Evolutionary conservation across 1,140 invertebrate genomes (phyloP).

Genomic region (Temnothorax nylanderi): DNA sequence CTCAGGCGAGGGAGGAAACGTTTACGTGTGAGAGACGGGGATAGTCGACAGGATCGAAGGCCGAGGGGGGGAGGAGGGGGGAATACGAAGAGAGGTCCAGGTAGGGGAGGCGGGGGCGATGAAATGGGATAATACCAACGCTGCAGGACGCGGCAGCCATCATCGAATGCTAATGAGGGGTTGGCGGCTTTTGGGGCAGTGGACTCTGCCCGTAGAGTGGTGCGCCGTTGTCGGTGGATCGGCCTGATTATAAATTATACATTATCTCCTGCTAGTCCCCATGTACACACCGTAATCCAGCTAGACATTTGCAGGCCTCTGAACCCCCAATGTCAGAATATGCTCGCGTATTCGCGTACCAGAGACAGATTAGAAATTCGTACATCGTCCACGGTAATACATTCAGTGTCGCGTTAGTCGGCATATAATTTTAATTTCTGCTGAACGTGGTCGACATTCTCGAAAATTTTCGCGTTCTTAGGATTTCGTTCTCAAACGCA

Average conservation of each 20-base stretch:
- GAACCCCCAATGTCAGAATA: constrained; percentile 69
- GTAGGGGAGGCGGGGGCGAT: constrained; percentile 70
- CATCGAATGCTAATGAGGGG: constrained; percentile 86
- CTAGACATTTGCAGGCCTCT: constrained; percentile 66
- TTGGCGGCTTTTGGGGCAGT: constrained; percentile 81
- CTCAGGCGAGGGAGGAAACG: constrained; percentile 22
- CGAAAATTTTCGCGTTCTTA: background rate
- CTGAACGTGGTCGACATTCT: background rate
- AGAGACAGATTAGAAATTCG: constrained; percentile 66
- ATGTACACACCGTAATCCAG: constrained; percentile 79
- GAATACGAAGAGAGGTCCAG: constrained; percentile 60
- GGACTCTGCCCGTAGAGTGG: constrained; percentile 69
- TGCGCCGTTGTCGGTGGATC: constrained; percentile 77
- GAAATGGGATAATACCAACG: constrained; percentile 83
- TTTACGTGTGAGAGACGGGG: constrained; percentile 37
- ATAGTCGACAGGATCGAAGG: constrained; percentile 44
- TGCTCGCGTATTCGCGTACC: constrained; percentile 40
- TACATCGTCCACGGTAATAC: background rate
- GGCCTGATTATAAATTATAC: constrained; percentile 86
- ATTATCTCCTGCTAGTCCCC: constrained; percentile 82
- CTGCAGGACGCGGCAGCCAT: constrained; percentile 85
- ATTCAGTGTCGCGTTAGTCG: background rate
- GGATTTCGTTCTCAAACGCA: background rate
- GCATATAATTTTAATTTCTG: constrained; percentile 1
- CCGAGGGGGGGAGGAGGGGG: background rate